Base-by-base conservation (phyloP, 2,113 vertebrate species). In the Eleginops maclovinus region DNA sequence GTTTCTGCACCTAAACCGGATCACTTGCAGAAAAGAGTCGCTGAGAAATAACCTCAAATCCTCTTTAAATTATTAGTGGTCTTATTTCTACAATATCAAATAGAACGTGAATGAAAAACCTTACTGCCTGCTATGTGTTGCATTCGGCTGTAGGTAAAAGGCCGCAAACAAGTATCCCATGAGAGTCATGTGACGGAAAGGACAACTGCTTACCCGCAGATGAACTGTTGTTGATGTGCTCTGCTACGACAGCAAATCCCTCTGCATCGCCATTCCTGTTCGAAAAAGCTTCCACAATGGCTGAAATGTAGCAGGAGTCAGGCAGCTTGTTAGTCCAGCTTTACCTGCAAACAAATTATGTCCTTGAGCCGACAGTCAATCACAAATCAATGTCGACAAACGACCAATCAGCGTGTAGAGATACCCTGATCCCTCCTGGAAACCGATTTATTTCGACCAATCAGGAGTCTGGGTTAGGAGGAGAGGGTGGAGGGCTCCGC, bases 191-290 rank as follows among this genome's bases (percentile, higher is more conserved):
- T 22, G 75, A 47, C 47, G 1, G 2, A 65, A 63, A 55, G 3
- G 3, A 15, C 31, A 3, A 26, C 28, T 28, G 54, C 88, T 90
- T 77, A 91, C 90, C 88, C 40, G 41, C 26, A 31, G 54, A 44
- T 60, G 2, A 51, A 8, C 19, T 3, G 50, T 1, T 61, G 1
- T 24, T 40, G 15, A 17, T 6, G 21, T 11, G 4, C 54, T 41
- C n/a, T 10, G 24, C 51, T 67, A 63, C 56, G 54, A 55, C 16
- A n/a, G 46, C 50, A 74, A 54, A 17, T 41, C 19, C 17, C 41
- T 70, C 21, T 3, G 41, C 43, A 26, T n/a, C 28, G 17, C 17
- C 1, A 49, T 1, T 11, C 3, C 16, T n/a, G 17, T 22, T 12
- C 19, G 12, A 8, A 11, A 17, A 46, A 31, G 14, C n/a, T 43